Evolutionary conservation across 2,888 invertebrate genomes (phyloP).

Genomic region (Hololepta plana): DNA sequence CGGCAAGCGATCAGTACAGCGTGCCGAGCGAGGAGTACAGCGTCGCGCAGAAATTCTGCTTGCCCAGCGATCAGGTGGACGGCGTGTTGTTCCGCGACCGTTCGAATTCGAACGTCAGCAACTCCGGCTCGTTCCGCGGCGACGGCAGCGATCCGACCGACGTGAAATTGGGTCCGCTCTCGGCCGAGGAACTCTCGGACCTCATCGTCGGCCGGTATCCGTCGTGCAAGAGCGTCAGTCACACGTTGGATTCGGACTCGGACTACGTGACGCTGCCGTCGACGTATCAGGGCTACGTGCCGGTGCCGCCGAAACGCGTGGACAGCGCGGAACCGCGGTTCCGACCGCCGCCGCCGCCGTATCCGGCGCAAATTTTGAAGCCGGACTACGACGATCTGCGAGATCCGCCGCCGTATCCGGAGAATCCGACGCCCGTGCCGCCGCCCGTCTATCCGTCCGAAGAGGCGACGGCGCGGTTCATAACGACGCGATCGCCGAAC

Average conservation of each 20-base stretch:
- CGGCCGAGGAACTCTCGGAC: slow-evolving; percentile 70
- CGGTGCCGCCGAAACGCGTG: slow-evolving; percentile 50
- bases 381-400: slow-evolving; percentile 19
- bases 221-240: slow-evolving; percentile 59
- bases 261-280: slow-evolving; percentile 69
- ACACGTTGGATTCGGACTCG: slow-evolving; percentile 73
- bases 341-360: slow-evolving; percentile 30
- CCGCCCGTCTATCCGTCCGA: slow-evolving; percentile 44
- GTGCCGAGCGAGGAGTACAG: slow-evolving; percentile 11
- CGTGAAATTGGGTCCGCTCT: slow-evolving; percentile 41
- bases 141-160: slow-evolving; percentile 82
- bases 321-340: slow-evolving; percentile 35
- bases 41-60: slow-evolving; percentile 5
- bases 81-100: slow-evolving; percentile 37
- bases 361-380: slow-evolving; percentile 20
- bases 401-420: slow-evolving; percentile 50
- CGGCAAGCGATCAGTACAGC: slow-evolving; percentile 19
- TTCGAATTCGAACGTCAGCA: slow-evolving; percentile 64
- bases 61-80: slow-evolving; percentile 10
- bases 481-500: slow-evolving; percentile 58
- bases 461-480: slow-evolving; percentile 58
- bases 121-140: slow-evolving; percentile 63
- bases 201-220: slow-evolving; percentile 69
- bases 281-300: slow-evolving; percentile 31
- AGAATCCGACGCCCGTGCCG: slow-evolving; percentile 29